A percentile compares a stretch with the other conserved stretches of the same genome.
phyloP scores from a whole-genome alignment of 2,888 invertebrate genomes.

The Leptinotarsa tumamoca region DNA sequence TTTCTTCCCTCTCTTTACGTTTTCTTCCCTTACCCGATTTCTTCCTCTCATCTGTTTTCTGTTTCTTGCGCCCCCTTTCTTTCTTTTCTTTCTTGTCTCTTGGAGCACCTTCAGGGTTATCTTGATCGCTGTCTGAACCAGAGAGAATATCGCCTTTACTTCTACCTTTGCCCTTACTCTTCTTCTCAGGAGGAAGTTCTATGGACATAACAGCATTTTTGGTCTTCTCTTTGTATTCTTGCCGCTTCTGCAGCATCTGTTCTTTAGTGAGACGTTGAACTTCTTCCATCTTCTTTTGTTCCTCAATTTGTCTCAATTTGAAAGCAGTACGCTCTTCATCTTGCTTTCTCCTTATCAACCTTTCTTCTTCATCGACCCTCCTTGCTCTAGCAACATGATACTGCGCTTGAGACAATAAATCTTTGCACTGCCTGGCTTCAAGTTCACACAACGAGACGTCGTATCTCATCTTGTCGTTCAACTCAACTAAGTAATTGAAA shows the following conservation, averaged over 20 bases:
- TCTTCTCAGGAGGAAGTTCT: slow-evolving; percentile 81
- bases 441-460: slow-evolving; percentile 83
- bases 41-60: slow-evolving; percentile 62
- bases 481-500: slow-evolving; percentile 81
- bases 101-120: slow-evolving; percentile 62
- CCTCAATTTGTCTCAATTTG: slow-evolving; percentile 73
- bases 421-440: slow-evolving; percentile 93
- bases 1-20: slow-evolving; percentile 58
- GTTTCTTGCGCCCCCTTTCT: slow-evolving; percentile 56
- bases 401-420: slow-evolving; percentile 95
- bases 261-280: slow-evolving; percentile 82
- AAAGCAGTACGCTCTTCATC: slow-evolving; percentile 90
- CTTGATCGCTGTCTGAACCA: slow-evolving; percentile 63
- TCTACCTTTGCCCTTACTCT: slow-evolving; percentile 69
- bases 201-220: slow-evolving; percentile 88
- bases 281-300: slow-evolving; percentile 81
- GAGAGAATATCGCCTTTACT: slow-evolving; percentile 39
- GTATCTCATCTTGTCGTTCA: slow-evolving; percentile 83
- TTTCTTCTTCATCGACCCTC: slow-evolving; percentile 93
- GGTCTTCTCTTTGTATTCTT: slow-evolving; percentile 96
- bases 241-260: slow-evolving; percentile 88
- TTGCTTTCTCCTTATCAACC: slow-evolving; percentile 85
- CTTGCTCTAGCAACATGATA: slow-evolving; percentile 94
- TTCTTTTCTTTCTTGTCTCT: slow-evolving; percentile 50
- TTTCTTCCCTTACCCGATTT: slow-evolving; percentile 61